These are phyloP conservation scores for Diachrysia chrysitis DNA, from an alignment of 2,888 invertebrate genomes.

Conservation along the genomic window DNA sequence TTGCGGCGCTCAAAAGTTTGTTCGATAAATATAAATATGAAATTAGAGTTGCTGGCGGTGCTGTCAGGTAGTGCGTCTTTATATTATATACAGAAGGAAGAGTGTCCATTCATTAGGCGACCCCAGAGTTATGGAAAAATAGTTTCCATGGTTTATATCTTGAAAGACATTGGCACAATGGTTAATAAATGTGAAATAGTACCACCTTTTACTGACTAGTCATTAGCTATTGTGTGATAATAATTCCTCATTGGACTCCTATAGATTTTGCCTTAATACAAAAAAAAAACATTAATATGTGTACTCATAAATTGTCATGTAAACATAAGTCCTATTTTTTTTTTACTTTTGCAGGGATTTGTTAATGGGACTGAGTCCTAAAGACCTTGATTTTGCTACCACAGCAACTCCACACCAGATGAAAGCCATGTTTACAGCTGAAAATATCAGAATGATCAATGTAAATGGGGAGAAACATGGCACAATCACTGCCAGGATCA, in stretches of 20 bases:
- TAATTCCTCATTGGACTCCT: too few relatives aligned
- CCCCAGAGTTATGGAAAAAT: too few relatives aligned
- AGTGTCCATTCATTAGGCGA: too few relatives aligned
- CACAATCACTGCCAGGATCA: constrained; percentile 98
- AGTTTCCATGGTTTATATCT: too few relatives aligned
- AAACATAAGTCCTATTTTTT: background rate
- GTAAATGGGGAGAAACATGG: constrained; percentile 97
- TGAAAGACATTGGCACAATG: too few relatives aligned
- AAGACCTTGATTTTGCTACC: constrained; percentile 99
- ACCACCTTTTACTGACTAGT: too few relatives aligned
- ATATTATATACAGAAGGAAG: too few relatives aligned
- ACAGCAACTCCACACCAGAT: constrained; percentile 98
- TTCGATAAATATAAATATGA: constrained; percentile 95
- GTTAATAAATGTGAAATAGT: too few relatives aligned
- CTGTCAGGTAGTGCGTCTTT: constrained; percentile 91
- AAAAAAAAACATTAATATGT: too few relatives aligned
- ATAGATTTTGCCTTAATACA: too few relatives aligned
- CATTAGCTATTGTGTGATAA: too few relatives aligned
- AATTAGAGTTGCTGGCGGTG: constrained; percentile 98
- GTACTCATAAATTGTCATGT: too few relatives aligned
- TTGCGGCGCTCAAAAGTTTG: constrained; percentile 91
- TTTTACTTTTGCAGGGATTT: constrained; percentile 90
- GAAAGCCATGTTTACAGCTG: constrained; percentile 96
- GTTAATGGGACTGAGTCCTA: constrained; percentile 93
- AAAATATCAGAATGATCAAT: constrained; percentile 97